Conservation (phyloP, 2,113 vertebrate genomes). For the Poeciliopsis prolifica region DNA sequence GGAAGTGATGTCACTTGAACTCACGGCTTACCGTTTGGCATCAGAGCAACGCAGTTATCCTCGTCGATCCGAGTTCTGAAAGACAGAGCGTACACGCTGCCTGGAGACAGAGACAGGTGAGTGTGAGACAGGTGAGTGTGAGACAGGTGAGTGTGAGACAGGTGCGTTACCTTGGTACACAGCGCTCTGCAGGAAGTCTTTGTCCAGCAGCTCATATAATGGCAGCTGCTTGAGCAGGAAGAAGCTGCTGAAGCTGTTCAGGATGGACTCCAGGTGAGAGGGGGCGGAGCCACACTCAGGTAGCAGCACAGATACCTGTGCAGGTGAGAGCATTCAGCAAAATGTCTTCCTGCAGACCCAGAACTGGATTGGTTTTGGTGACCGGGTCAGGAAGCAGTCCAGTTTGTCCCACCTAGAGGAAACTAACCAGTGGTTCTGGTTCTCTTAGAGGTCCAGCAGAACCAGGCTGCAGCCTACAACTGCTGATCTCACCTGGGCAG, state of each 20-base stretch:
- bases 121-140: too few relatives aligned
- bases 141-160: not conserved
- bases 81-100: conserved; percentile 84
- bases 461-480: too few relatives aligned
- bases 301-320: conserved; percentile 88
- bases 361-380: not conserved
- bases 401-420: too few relatives aligned
- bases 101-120: conserved; percentile 67
- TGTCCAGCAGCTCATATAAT: conserved; percentile 79
- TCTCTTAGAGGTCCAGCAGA: too few relatives aligned
- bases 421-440: too few relatives aligned
- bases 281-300: conserved; percentile 86
- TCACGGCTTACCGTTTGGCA: conserved; percentile 83
- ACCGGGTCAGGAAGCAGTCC: too few relatives aligned
- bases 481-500: too few relatives aligned
- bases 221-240: conserved; percentile 85
- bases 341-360: not conserved
- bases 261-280: conserved; percentile 73
- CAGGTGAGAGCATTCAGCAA: conserved; percentile 7
- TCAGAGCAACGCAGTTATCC: conserved; percentile 86
- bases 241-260: conserved; percentile 81
- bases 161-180: conserved; percentile 82
- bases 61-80: conserved; percentile 88
- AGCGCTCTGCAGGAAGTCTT: conserved; percentile 80
- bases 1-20: conserved; percentile 10